A percentile compares a stretch with the other conserved stretches of the same genome.
phyloP scores from a whole-genome alignment of 2,888 invertebrate genomes.

The Hetaerina titia region DNA sequence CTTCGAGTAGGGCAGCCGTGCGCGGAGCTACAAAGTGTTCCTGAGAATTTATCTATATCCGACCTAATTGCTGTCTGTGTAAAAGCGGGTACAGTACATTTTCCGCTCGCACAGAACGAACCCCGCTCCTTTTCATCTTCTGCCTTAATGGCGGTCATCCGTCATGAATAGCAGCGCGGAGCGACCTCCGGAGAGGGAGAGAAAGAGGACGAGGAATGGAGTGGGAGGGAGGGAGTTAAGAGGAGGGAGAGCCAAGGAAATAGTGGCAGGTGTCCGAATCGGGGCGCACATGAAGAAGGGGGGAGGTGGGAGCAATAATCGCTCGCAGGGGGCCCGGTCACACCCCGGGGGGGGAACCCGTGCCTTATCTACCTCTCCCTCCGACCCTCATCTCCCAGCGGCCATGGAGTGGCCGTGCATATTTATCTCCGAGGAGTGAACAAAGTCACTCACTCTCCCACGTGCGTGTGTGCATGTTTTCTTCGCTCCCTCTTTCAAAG shows the following conservation, averaged over 20 bases:
- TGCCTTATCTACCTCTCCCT: background rate
- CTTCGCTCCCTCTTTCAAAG: background rate
- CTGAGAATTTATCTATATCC: slow-evolving; percentile 26
- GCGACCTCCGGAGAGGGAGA: background rate
- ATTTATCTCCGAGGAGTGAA: background rate
- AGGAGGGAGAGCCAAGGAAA: slow-evolving; percentile 30
- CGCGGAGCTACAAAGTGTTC: background rate
- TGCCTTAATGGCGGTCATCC: slow-evolving; percentile 39
- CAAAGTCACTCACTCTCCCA: background rate
- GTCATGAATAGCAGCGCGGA: slow-evolving; percentile 22
- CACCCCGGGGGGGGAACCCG: background rate
- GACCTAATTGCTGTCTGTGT: slow-evolving; percentile 17
- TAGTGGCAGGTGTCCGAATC: slow-evolving; percentile 62
- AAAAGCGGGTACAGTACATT: slow-evolving; percentile 34
- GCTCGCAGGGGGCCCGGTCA: background rate
- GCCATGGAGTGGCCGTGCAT: background rate
- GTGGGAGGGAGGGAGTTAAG: background rate
- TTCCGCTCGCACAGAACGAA: background rate
- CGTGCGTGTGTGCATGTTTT: background rate
- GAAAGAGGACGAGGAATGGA: background rate
- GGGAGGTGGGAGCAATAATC: slow-evolving; percentile 34
- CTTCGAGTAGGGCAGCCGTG: background rate
- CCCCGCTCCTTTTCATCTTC: slow-evolving; percentile 39
- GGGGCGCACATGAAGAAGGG: background rate
- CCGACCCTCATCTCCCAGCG: background rate